Conservation (phyloP, 2,797 vertebrate genomes). For the Gorsachius magnificus region DNA sequence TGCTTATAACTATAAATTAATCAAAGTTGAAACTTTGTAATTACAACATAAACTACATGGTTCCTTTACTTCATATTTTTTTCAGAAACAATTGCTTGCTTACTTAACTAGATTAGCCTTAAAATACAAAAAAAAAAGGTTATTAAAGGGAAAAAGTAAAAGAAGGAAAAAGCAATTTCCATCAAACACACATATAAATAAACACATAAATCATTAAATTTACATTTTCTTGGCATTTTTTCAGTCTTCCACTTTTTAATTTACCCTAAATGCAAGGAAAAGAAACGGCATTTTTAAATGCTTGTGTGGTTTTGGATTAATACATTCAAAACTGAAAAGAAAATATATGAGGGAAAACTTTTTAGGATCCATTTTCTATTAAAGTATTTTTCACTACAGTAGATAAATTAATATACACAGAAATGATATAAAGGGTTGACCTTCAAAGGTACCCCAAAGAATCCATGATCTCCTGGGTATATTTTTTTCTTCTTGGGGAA, state of each 20-base stretch:
- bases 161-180: not conserved
- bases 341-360: not conserved
- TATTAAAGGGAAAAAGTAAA: not conserved
- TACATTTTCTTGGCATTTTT: not conserved
- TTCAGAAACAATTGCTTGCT: not conserved
- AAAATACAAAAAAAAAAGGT: not conserved
- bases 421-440: not conserved
- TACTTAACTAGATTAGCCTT: not conserved
- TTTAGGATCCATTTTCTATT: not conserved
- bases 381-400: not conserved
- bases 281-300: not conserved
- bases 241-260: not conserved
- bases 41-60: not conserved
- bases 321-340: not conserved
- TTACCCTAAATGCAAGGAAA: not conserved
- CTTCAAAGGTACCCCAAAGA: not conserved
- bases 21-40: not conserved
- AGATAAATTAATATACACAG: not conserved
- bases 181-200: not conserved
- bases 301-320: rapidly evolving
- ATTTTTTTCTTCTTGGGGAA: not conserved
- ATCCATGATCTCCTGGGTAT: not conserved
- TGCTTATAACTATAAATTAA: not conserved
- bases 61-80: not conserved
- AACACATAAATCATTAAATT: not conserved